Base-by-base conservation (phyloP, 2,797 vertebrate species). In the Uromys caudimaculatus region DNA sequence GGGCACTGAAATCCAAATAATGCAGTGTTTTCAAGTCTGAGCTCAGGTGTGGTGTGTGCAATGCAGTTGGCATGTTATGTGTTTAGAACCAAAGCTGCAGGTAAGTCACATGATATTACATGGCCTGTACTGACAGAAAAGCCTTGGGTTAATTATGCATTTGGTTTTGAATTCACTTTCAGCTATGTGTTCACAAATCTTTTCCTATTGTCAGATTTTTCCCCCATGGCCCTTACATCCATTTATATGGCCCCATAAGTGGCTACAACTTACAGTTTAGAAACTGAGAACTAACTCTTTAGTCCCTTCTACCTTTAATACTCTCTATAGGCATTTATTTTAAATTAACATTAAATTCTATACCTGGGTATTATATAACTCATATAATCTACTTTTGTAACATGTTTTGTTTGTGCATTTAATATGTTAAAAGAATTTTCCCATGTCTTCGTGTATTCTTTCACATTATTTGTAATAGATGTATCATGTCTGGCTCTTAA, bases 371-470 rank as follows among this genome's bases (percentile, higher is more conserved):
- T 87, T 76, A 90, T 90, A 44, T 91, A 60, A 87, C 62, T 95
- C 62, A 87, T 44, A 54, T 62, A 91, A 17, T 75, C 83, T 88
- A 58, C 35, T 56, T 89, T 91, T 91, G 78, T 64, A 89, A 52
- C 44, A 27, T 94, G 10, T 52, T 95, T 96, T 93, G 8, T 87
- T 91, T 94, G 77, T 84, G 6, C n/a, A 91, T 89, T 93, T 91
- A 93, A 54, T 78, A 62, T 52, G 4, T 69, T n/a, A 24, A 81
- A 91, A 97, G 83, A 11, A 67, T 95, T 85, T 91, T 82, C 47
- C 41, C 90, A 5, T 92, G 44, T 93, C 17, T 6, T 76, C 84
- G 24, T 73, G 47, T 89, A 13, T 92, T 89, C 17, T 79, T 96
- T 95, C 35, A 67, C 8, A 76, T 89, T 32, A 86, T 67, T 92